Conservation (phyloP, 2,888 invertebrate genomes). For the Hypena proboscidalis region DNA sequence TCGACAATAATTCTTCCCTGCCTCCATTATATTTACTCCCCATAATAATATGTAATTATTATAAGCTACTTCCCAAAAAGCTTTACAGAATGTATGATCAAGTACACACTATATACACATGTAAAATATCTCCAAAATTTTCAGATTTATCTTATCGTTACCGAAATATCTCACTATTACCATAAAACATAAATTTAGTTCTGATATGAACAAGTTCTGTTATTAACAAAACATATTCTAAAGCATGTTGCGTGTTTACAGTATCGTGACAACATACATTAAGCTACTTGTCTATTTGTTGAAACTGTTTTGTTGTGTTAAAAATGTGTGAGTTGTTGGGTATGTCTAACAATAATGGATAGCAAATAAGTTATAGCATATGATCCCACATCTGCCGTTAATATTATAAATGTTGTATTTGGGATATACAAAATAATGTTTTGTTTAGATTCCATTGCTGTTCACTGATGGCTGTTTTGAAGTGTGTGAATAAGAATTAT, state of each 20-base stretch:
- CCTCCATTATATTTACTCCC: constrained; percentile 15
- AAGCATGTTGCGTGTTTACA: constrained; percentile 71
- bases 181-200: constrained; percentile 41
- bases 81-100: constrained; percentile 59
- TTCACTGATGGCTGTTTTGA: too few species aligned
- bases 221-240: constrained; percentile 63
- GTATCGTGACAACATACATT: constrained; percentile 26
- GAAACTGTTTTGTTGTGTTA: constrained; percentile 24
- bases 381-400: constrained; percentile 25
- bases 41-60: constrained; percentile 2
- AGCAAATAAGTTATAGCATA: constrained; percentile 27
- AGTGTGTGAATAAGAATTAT: background rate
- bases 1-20: constrained; percentile 37
- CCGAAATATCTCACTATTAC: constrained; percentile 41
- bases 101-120: constrained; percentile 36
- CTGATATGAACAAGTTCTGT: constrained; percentile 39
- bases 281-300: constrained; percentile 19
- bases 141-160: constrained; percentile 45
- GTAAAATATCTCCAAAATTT: constrained; percentile 43
- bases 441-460: constrained; percentile 3
- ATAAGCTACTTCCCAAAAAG: constrained; percentile 12
- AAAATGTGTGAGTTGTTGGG: constrained; percentile 24
- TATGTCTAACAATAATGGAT: constrained; percentile 21
- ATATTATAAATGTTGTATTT: constrained; percentile 14
- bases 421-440: constrained; percentile 5